Evolutionary conservation across 2,888 invertebrate genomes (phyloP).

Genomic region (Xestia c-nigrum): DNA sequence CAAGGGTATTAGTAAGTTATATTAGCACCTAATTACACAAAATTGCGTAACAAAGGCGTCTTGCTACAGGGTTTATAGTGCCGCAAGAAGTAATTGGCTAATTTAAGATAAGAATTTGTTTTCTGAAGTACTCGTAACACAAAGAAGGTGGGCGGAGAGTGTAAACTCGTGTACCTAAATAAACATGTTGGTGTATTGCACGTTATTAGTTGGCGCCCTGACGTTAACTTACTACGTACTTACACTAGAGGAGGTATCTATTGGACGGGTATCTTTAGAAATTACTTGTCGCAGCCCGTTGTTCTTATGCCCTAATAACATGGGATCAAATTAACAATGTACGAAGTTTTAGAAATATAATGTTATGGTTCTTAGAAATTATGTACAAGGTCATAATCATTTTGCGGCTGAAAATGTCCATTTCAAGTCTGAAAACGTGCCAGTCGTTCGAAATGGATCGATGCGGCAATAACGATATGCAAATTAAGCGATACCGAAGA

Average conservation of each 20-base stretch:
- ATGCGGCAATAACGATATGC: conserved; percentile 39
- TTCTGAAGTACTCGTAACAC: conserved; percentile 43
- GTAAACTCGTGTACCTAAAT: conserved; percentile 51
- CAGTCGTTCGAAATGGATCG: conserved; percentile 32
- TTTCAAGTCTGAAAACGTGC: conserved; percentile 21
- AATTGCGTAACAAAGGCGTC: conserved; percentile 39
- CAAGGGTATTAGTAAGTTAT: conserved; percentile 59
- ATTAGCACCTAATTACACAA: conserved; percentile 48
- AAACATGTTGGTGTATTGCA: conserved; percentile 55
- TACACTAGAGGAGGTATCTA: conserved; percentile 6
- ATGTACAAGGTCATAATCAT: not conserved
- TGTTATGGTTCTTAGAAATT: not conserved
- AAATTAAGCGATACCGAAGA: conserved; percentile 36
- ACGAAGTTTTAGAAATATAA: not conserved
- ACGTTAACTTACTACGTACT: conserved; percentile 31
- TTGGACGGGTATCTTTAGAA: conserved; percentile 25
- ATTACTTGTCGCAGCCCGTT: conserved; percentile 23
- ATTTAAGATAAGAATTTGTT: conserved; percentile 52
- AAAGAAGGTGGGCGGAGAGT: conserved; percentile 47
- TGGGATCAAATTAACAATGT: not conserved
- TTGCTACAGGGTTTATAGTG: conserved; percentile 38
- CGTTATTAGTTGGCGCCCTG: conserved; percentile 41
- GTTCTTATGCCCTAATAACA: not conserved
- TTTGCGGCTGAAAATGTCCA: conserved; percentile 1
- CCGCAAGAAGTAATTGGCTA: conserved; percentile 51